These are phyloP conservation scores for Aphelenchoides fujianensis DNA, from an alignment of 1,140 invertebrate genomes.

Conservation along the genomic window DNA sequence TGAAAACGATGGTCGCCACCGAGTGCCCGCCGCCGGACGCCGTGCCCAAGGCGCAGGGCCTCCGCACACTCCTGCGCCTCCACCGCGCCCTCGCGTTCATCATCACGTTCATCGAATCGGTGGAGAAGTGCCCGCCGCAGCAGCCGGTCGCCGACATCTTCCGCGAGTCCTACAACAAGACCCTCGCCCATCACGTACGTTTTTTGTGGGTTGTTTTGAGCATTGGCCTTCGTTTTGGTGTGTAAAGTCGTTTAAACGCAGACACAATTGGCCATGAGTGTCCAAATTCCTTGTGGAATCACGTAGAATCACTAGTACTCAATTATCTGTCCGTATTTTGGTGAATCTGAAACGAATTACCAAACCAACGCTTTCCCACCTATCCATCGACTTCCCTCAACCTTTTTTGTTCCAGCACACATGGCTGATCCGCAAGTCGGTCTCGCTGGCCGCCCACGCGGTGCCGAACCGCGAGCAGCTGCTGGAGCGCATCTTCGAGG, in stretches of 20 bases:
- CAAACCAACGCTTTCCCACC: too few species aligned
- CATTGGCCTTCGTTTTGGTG: too few species aligned
- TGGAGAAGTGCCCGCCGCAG: not conserved
- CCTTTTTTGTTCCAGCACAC: not conserved
- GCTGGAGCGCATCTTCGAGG: not conserved
- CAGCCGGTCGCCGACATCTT: not conserved
- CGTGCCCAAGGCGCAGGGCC: constrained; percentile 2
- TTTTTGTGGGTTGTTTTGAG: too few species aligned
- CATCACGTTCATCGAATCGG: constrained; percentile 16
- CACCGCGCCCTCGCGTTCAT: constrained; percentile 14
- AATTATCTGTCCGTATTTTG: too few species aligned
- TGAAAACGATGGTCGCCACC: constrained; percentile 3
- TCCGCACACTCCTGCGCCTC: constrained; percentile 4
- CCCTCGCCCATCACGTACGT: not conserved
- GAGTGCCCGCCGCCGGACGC: not conserved
- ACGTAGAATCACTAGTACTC: too few species aligned
- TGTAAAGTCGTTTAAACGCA: too few species aligned
- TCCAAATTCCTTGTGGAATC: too few species aligned
- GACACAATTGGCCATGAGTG: too few species aligned
- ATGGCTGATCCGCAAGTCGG: not conserved
- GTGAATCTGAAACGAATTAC: too few species aligned
- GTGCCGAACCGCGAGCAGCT: not conserved
- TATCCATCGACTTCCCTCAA: too few species aligned
- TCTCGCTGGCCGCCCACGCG: not conserved
- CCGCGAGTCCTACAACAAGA: not conserved